A percentile compares a stretch with the other conserved stretches of the same genome.
These are phyloP conservation scores for Agrypnia vestita DNA, from an alignment of 1,140 invertebrate species.

Conservation along the genomic window DNA sequence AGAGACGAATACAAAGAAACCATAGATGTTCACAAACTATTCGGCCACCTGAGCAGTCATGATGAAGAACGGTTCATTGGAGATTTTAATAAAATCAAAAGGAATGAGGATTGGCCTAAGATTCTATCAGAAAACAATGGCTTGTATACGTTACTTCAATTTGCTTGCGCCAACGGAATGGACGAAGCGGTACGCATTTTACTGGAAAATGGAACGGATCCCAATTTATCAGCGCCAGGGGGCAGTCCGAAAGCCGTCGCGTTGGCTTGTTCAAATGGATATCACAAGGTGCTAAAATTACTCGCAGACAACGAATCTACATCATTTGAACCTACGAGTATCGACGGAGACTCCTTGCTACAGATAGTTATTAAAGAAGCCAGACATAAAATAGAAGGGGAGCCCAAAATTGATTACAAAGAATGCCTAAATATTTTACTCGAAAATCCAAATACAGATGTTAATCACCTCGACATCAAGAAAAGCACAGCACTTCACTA, in stretches of 20 bases:
- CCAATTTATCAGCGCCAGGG: constrained; percentile 68
- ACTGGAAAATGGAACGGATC: constrained; percentile 73
- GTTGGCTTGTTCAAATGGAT: constrained; percentile 77
- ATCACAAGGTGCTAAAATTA: constrained; percentile 75
- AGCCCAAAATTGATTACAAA: constrained; percentile 67
- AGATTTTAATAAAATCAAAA: constrained; percentile 71
- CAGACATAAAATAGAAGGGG: constrained; percentile 69
- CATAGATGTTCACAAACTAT: constrained; percentile 71
- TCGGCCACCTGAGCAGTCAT: constrained; percentile 72
- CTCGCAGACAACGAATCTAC: constrained; percentile 73
- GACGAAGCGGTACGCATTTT: constrained; percentile 74
- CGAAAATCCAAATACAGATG: constrained; percentile 71
- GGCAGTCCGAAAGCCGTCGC: constrained; percentile 72
- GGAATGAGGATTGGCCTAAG: constrained; percentile 70
- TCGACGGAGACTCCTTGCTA: constrained; percentile 70
- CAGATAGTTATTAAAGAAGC: constrained; percentile 74
- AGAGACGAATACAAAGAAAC: constrained; percentile 61
- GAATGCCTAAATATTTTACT: constrained; percentile 75
- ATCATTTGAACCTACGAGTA: constrained; percentile 69
- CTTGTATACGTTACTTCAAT: constrained; percentile 74
- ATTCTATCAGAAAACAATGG: constrained; percentile 71
- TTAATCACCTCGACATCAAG: constrained; percentile 80
- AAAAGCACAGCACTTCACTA: constrained; percentile 88
- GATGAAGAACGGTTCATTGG: constrained; percentile 76
- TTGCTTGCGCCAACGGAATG: constrained; percentile 76